phyloP scores from a whole-genome alignment of 2,113 vertebrate species.

The Seriola quinqueradiata region DNA sequence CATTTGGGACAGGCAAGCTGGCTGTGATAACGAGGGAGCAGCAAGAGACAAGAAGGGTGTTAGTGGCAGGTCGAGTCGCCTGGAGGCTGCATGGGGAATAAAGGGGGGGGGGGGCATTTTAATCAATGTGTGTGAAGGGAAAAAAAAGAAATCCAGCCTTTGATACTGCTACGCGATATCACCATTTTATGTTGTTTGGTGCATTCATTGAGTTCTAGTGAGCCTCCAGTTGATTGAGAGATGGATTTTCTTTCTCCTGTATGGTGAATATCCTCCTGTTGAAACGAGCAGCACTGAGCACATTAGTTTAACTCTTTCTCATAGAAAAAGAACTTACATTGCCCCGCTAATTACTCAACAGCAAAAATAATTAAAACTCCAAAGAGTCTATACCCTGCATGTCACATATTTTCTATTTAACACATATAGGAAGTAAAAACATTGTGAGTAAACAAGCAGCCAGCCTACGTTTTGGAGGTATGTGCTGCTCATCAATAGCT shows the following conservation, averaged over 20 bases:
- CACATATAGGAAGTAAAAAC: not conserved
- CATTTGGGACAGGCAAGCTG: conserved; percentile 63
- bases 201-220: not conserved
- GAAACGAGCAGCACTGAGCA: not conserved
- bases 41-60: conserved; percentile 62
- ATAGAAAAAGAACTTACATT: not conserved
- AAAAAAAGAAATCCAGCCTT: not conserved
- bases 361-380: not conserved
- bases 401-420: not conserved
- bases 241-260: not conserved
- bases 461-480: not conserved
- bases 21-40: conserved; percentile 72
- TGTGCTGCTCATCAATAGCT: too few species aligned
- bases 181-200: not conserved
- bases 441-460: not conserved
- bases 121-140: conserved; percentile 43
- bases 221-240: not conserved
- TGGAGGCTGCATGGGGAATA: conserved; percentile 44
- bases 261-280: not conserved
- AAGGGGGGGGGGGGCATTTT: conserved; percentile 32
- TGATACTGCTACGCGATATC: not conserved
- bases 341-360: not conserved
- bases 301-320: not conserved
- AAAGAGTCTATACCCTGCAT: not conserved
- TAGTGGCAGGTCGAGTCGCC: conserved; percentile 55